These are phyloP conservation scores for Molossus molossus DNA, from an alignment of 2,797 vertebrate species.

Conservation along the genomic window DNA sequence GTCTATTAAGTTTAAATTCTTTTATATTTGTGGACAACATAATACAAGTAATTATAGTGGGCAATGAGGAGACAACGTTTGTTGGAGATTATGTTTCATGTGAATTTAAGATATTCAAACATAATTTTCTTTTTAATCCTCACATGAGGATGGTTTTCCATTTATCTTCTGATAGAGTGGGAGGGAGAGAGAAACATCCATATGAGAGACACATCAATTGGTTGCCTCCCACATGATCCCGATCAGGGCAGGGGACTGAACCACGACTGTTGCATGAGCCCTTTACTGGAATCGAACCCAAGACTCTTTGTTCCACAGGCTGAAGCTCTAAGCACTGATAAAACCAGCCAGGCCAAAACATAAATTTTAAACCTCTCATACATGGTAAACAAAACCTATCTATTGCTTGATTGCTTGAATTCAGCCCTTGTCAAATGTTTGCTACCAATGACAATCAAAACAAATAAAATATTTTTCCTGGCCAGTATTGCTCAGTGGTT, in stretches of 20 bases:
- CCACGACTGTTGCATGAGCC: too few species aligned
- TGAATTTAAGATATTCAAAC: not conserved
- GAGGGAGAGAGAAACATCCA: too few species aligned
- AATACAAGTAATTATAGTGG: not conserved
- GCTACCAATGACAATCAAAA: not conserved
- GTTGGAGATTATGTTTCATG: not conserved
- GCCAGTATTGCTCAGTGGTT: too few species aligned
- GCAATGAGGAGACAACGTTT: not conserved
- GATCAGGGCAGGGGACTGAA: too few species aligned
- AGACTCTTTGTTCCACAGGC: too few species aligned
- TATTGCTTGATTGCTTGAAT: slow-evolving; percentile 2
- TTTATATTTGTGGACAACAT: not conserved
- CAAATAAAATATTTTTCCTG: not conserved
- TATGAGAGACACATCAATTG: too few species aligned
- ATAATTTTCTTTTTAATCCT: not conserved
- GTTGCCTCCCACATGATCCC: too few species aligned
- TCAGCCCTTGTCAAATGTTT: not conserved
- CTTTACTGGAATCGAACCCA: too few species aligned
- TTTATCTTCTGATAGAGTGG: too few species aligned
- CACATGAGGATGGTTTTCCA: too few species aligned
- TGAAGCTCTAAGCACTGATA: too few species aligned
- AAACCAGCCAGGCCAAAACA: too few species aligned
- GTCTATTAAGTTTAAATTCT: not conserved
- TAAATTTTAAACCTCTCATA: not conserved
- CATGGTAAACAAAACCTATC: not conserved